Conservation (phyloP, 2,113 vertebrate species). For the Machaerirhynchus nigripectus region DNA sequence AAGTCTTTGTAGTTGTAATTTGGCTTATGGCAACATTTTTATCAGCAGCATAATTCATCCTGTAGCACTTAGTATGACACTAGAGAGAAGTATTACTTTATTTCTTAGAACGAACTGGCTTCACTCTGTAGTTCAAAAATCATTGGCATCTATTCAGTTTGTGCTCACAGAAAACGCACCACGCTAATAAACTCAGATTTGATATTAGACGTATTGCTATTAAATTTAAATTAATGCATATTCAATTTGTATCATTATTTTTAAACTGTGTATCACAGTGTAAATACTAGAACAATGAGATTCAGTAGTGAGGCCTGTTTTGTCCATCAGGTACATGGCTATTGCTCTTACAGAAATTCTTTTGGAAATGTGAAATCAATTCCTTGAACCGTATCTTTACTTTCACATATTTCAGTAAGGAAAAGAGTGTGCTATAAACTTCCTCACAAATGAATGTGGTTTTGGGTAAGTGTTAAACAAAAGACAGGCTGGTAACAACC, state of each 20-base stretch:
- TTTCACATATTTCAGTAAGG: background rate
- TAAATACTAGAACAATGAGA: background rate
- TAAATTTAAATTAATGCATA: slow-evolving; percentile 19
- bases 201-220: slow-evolving; percentile 7
- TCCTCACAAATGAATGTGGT: background rate
- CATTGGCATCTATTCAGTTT: slow-evolving; percentile 31
- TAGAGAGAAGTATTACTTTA: slow-evolving; percentile 53
- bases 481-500: background rate
- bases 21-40: slow-evolving; percentile 57
- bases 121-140: slow-evolving; percentile 44
- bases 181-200: background rate
- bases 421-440: background rate
- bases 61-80: slow-evolving; percentile 42
- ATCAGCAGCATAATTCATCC: slow-evolving; percentile 55
- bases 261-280: background rate
- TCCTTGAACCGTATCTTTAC: background rate
- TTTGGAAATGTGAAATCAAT: background rate
- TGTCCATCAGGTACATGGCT: background rate
- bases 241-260: background rate
- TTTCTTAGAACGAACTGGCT: slow-evolving; percentile 67
- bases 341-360: background rate
- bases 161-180: slow-evolving; percentile 8
- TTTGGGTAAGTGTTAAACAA: background rate
- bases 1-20: slow-evolving; percentile 58
- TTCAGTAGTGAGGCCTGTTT: background rate